A percentile compares a stretch with the other conserved stretches of the same genome.
These are phyloP conservation scores for Aix galericulata DNA, from an alignment of 2,113 vertebrate genomes.

Conservation along the genomic window DNA sequence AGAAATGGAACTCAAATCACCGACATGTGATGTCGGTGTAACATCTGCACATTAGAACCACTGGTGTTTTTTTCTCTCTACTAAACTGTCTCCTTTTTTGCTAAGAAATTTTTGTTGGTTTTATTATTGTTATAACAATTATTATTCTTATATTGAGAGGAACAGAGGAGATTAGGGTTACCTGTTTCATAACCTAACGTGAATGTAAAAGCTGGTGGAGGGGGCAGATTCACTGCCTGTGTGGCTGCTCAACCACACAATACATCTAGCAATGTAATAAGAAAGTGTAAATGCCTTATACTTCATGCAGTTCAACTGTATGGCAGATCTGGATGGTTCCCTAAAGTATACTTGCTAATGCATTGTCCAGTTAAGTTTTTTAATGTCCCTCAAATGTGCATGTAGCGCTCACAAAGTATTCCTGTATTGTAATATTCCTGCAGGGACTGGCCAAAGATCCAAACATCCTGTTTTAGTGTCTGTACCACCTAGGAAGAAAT, in stretches of 20 bases:
- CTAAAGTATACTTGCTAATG: not conserved
- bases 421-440: constrained; percentile 24
- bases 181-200: not conserved
- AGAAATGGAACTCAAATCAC: not conserved
- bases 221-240: not conserved
- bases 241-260: not conserved
- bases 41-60: not conserved
- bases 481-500: constrained; percentile 67
- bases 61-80: not conserved
- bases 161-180: not conserved
- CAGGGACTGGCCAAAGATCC: not conserved
- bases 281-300: not conserved
- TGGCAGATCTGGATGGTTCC: not conserved
- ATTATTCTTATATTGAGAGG: not conserved
- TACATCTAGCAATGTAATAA: not conserved
- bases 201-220: not conserved
- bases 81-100: not conserved
- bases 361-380: not conserved
- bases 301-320: not conserved
- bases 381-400: not conserved
- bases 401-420: not conserved
- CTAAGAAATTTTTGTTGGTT: not conserved
- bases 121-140: not conserved
- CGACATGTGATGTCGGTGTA: not conserved
- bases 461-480: constrained; percentile 21